Evolutionary conservation across 2,113 vertebrate genomes (phyloP), one percentile per base, ranked within the genome.

Genomic region (Poecile atricapillus): DNA sequence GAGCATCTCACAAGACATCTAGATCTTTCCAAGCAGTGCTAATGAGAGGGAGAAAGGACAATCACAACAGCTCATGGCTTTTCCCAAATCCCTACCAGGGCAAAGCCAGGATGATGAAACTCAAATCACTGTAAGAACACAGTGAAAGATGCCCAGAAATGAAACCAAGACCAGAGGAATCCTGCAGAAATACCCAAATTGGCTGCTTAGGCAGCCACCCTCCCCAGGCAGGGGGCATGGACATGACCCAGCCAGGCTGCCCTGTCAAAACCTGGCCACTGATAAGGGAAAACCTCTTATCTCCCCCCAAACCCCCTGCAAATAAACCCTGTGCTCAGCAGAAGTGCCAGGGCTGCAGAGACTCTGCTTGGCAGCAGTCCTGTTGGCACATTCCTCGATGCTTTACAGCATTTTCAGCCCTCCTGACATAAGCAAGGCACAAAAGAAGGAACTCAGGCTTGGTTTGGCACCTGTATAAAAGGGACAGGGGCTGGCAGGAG

Each of bases 351-450:
- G 39, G 22, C 73, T 67, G 55, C 14, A 8, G 85, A 59, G 39
- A 22, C 70, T 82, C n/a, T 25, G 49, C n/a, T 21, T 83, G 83
- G 59, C 80, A 63, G 71, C 71, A 50, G 86, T 23, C 2, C 46
- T 2, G 2, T 12, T 43, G 83, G 39, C 77, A 4, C 5, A 6
- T 37, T 71, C 0, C 3, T 5, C 2, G 0, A 33, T 0, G 1
- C 88, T 96, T 83, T 67, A 13, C 27, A 23, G 94, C 94, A 86
- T 91, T 96, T 96, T 82, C 93, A 96, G 88, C 87, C 39, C 83
- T 75, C 75, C 89, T 94, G 83, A 75, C 50, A 82, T 18, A 9
- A 89, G 49, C 43, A 64, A 89, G 88, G 90, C 84, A 76, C 47
- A 8, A 27, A 16, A 13, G 41, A 19, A n/a, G 15, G 19, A 22